Conservation (phyloP, 2,888 invertebrate genomes). For the Cremastinae sp. region DNA sequence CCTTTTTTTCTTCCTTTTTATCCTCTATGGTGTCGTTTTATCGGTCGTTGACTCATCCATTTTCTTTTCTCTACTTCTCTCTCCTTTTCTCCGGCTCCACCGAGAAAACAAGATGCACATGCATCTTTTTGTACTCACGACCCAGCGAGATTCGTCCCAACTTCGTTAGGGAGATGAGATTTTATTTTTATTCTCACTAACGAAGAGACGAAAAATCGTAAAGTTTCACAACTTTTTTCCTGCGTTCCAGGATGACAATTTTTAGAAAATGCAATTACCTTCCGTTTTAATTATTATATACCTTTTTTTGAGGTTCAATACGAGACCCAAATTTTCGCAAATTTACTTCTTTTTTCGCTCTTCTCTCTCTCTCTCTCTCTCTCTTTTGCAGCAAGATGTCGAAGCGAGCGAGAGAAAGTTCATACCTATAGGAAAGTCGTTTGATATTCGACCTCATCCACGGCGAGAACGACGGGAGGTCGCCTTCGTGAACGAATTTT, state of each 20-base stretch:
- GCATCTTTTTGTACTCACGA: not conserved
- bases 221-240: too few species aligned
- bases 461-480: slow-evolving; percentile 6
- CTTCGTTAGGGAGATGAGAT: too few species aligned
- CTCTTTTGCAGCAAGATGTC: slow-evolving; percentile 37
- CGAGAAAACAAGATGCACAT: slow-evolving; percentile 32
- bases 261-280: too few species aligned
- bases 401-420: slow-evolving; percentile 23
- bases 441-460: slow-evolving; percentile 52
- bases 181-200: too few species aligned
- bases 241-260: too few species aligned
- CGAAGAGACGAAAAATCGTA: too few species aligned
- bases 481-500: slow-evolving; percentile 7
- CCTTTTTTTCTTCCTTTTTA: too few species aligned
- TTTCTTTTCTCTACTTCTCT: slow-evolving; percentile 38
- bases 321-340: too few species aligned
- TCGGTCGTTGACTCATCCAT: slow-evolving; percentile 46
- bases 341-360: slow-evolving; percentile 20
- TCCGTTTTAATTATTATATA: too few species aligned
- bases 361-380: slow-evolving; percentile 17
- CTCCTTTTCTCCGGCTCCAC: slow-evolving; percentile 8
- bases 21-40: slow-evolving; percentile 27
- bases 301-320: too few species aligned
- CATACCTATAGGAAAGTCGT: slow-evolving; percentile 52
- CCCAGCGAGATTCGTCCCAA: not conserved